Evolutionary conservation across 2,113 vertebrate genomes (phyloP), one percentile per base, ranked within the genome.

Genomic region (Eubucco bourcierii): DNA sequence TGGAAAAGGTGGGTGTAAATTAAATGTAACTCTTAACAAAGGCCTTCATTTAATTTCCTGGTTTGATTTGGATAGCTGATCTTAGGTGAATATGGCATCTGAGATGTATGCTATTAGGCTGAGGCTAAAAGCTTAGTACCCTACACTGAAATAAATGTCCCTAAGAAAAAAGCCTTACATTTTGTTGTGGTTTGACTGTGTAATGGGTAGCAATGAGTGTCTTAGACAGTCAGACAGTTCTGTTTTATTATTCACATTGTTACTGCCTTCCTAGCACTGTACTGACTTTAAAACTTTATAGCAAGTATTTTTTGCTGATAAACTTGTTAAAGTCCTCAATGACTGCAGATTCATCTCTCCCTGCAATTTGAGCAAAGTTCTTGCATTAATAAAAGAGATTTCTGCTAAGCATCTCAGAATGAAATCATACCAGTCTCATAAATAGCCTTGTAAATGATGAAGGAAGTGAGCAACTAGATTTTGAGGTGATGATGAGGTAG

Each of bases 131-230:
- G 46, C 8, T 15, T 52, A 41, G 20, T 52, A 44, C 19, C 19
- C 23, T 41, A 7, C 19, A 4, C 13, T 33, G 75, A 92, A 92
- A 27, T 50, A 31, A 83, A 34, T 39, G 10, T 6, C 29, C 25
- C 31, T 58, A 20, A 70, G 68, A 56, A 29, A 21, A n/a, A 83
- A 60, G 20, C 28, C 76, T 7, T n/a, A 5, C n/a, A 90, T 83
- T 73, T 76, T 87, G 79, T 87, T 88, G 89, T 3, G 23, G 39
- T 87, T 87, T 95, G 84, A 47, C 85, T 75, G 52, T 82, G 50
- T 55, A 74, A 52, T 46, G 27, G 27, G 56, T 31, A 52, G 31
- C 88, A 34, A 31, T 58, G 7, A 41, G 15, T 68, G 3, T 58
- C 39, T 85, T 61, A 44, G 0, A 27, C 24, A 39, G 15, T 66